These are phyloP conservation scores for Drosophila ambigua DNA, from an alignment of 1,140 invertebrate genomes.

Conservation along the genomic window DNA sequence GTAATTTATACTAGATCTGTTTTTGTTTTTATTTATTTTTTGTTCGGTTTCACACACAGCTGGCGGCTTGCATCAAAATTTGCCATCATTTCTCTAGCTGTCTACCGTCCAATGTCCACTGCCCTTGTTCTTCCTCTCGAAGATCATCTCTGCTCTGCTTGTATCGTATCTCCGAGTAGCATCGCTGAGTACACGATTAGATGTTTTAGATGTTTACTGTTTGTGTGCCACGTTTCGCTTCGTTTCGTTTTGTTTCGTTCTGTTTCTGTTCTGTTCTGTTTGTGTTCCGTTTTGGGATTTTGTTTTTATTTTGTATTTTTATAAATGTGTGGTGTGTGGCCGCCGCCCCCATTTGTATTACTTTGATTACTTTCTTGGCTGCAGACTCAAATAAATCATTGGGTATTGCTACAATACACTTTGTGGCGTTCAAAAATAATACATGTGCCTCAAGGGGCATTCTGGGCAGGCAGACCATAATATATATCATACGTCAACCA, in stretches of 20 bases:
- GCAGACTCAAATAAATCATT: constrained; percentile 66
- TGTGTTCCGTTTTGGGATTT: constrained; percentile 17
- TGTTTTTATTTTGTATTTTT: constrained; percentile 56
- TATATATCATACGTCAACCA: constrained; percentile 41
- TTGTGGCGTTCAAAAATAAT: constrained; percentile 46
- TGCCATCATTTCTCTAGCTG: constrained; percentile 70
- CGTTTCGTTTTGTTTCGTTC: not conserved
- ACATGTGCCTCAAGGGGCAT: constrained; percentile 32
- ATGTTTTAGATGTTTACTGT: constrained; percentile 33
- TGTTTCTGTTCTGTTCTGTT: too few species aligned
- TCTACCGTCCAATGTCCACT: constrained; percentile 11
- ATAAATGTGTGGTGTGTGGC: constrained; percentile 19
- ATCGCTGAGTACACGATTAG: not conserved
- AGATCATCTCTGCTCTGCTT: constrained; percentile 10
- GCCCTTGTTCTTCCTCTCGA: constrained; percentile 50
- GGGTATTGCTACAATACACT: constrained; percentile 34
- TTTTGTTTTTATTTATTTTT: constrained; percentile 25
- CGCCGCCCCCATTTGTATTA: constrained; percentile 47
- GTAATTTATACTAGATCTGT: constrained; percentile 8
- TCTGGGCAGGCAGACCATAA: constrained; percentile 16
- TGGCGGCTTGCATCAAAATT: constrained; percentile 76
- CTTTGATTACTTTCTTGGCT: constrained; percentile 62
- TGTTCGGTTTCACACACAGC: constrained; percentile 58
- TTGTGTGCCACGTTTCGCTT: constrained; percentile 9
- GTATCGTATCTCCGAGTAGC: too few species aligned